Base-by-base conservation (phyloP, 1,140 invertebrate species). In the Lepidostoma basale region DNA sequence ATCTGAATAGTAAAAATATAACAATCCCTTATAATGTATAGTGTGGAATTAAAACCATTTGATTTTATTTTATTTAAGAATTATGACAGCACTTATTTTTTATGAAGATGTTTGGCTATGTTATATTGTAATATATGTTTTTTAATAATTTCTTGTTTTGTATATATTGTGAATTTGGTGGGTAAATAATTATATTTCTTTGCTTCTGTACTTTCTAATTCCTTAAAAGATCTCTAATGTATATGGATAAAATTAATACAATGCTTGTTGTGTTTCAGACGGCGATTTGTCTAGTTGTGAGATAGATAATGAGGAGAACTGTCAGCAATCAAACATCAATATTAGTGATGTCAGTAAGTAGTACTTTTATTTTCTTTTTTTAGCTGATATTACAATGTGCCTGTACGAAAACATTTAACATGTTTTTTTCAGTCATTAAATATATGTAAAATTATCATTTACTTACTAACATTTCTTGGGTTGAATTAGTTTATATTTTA, bases 341-440 rank as follows among this genome's bases (percentile, higher is more conserved):
- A 86, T 90, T 76, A 90, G 88, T 83, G 89, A 90, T 88, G 88
- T 90, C 85, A 87, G 89, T 90, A 82, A 90, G 89, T 90, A 60
- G 36, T 28, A 20, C 62, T 67, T 49, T 39, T 26, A 23, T 62
- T 30, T 23, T 3, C 30, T 62, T 8, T 28, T 49, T 67, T 47
- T 47, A 16, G 5, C 14, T 16, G 9, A 47, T 47, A 16, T 14
- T n/a, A 59, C 62, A n/a, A n/a, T n/a, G n/a, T n/a, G n/a, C n/a
- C n/a, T n/a, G n/a, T n/a, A n/a, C n/a, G n/a, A n/a, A n/a, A n/a
- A n/a, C n/a, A n/a, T n/a, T n/a, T n/a, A n/a, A n/a, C n/a, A n/a
- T n/a, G n/a, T n/a, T n/a, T n/a, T n/a, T n/a, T n/a, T n/a, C n/a
- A n/a, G n/a, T n/a, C n/a, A n/a, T n/a, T n/a, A n/a, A n/a, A n/a